A percentile compares a stretch with the other conserved stretches of the same genome.
Evolutionary conservation across 2,797 vertebrate genomes (phyloP).

Genomic region (Atherinosoma microstoma): DNA sequence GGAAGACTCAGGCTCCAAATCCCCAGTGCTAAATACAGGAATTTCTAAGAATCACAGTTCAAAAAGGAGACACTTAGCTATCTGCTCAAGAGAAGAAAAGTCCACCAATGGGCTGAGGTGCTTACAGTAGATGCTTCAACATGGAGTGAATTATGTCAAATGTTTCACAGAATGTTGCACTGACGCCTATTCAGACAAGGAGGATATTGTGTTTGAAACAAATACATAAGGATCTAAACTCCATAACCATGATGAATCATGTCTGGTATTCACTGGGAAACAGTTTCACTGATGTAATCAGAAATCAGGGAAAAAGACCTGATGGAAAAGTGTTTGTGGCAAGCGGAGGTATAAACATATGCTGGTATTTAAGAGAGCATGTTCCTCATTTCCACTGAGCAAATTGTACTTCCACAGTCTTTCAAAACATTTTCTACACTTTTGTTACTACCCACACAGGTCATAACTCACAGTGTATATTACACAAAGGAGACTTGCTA

Average conservation of each 20-base stretch:
- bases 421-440: constrained; percentile 42
- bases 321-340: constrained; percentile 30
- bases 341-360: constrained; percentile 51
- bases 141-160: constrained; percentile 56
- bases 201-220: constrained; percentile 8
- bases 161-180: constrained; percentile 30
- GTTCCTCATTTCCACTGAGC: constrained; percentile 50
- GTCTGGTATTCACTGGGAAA: constrained; percentile 30
- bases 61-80: constrained; percentile 79
- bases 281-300: constrained; percentile 42
- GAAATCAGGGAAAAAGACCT: constrained; percentile 21
- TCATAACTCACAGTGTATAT: constrained; percentile 31
- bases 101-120: constrained; percentile 61
- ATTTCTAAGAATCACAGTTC: constrained; percentile 85
- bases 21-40: constrained; percentile 81
- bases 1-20: constrained; percentile 80
- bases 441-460: constrained; percentile 36
- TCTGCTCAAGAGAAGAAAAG: constrained; percentile 70
- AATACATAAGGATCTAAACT: constrained; percentile 31
- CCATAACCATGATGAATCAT: constrained; percentile 13
- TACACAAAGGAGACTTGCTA: constrained; percentile 17
- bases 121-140: constrained; percentile 59
- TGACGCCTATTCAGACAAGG: constrained; percentile 9
- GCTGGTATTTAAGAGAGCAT: constrained; percentile 54
- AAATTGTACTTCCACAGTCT: constrained; percentile 43